Percentiles rank a stretch among this genome's conserved stretches.
These are phyloP conservation scores for Pheucticus melanocephalus DNA, from an alignment of 2,113 vertebrate genomes.

Conservation along the genomic window DNA sequence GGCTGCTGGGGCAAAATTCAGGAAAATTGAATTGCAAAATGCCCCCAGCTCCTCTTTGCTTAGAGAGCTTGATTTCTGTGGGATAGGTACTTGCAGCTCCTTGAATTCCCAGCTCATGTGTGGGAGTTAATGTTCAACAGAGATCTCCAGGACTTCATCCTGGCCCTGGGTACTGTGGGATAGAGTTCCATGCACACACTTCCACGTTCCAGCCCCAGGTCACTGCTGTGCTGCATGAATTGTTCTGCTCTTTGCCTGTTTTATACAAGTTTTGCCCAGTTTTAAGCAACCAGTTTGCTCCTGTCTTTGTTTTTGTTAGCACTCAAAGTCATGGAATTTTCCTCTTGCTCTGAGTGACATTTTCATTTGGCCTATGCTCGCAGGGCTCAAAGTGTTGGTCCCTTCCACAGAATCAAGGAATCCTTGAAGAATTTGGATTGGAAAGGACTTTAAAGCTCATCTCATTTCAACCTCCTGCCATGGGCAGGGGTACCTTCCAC, in stretches of 20 bases:
- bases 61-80: not conserved
- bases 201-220: not conserved
- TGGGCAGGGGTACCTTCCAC: not conserved
- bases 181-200: fast-evolving
- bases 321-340: conserved; percentile 18
- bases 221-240: not conserved
- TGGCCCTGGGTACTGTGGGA: not conserved
- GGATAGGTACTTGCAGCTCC: not conserved
- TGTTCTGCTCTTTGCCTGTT: not conserved
- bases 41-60: not conserved
- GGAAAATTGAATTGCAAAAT: not conserved
- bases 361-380: not conserved
- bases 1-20: not conserved
- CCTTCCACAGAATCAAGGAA: not conserved
- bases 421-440: not conserved
- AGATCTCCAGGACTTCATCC: not conserved
- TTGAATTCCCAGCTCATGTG: not conserved
- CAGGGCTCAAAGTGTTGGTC: not conserved
- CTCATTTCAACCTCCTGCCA: not conserved
- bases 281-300: not conserved
- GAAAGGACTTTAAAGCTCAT: not conserved
- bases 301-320: not conserved
- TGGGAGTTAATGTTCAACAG: not conserved
- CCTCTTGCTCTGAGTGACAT: not conserved
- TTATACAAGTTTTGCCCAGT: not conserved